Percentiles rank a stretch among this genome's conserved stretches.
These are phyloP conservation scores for Nansenia antarctica DNA, from an alignment of 2,113 vertebrate species.

Conservation along the genomic window DNA sequence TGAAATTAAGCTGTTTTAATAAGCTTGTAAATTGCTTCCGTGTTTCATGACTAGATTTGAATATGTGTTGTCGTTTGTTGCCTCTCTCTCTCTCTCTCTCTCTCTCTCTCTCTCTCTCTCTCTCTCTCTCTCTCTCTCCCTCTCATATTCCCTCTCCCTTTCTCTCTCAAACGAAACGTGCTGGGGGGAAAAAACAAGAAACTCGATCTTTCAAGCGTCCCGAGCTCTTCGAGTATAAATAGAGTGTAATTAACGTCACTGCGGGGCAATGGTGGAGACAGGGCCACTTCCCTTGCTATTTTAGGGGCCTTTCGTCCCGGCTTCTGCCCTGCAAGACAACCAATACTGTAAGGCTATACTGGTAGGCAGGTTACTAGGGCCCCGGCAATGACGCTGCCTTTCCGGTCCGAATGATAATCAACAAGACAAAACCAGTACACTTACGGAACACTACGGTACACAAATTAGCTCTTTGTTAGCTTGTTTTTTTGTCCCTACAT, in stretches of 20 bases:
- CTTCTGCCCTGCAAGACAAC: constrained; percentile 62
- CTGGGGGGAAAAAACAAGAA: constrained; percentile 56
- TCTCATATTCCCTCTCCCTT: no score
- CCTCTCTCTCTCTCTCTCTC: neutral
- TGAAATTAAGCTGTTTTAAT: no score
- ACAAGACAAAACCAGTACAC: no score
- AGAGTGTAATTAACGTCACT: constrained; percentile 69
- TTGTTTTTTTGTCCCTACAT: no score
- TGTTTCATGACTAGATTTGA: neutral
- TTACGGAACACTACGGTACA: no score
- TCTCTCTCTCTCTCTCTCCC: neutral
- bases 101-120: neutral
- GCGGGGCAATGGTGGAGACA: constrained; percentile 60
- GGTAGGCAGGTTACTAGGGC: constrained; percentile 40
- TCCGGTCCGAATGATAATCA: no score
- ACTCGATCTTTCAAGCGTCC: constrained; percentile 69
- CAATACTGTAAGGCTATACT: constrained; percentile 59
- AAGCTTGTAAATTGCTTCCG: neutral
- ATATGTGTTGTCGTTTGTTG: neutral
- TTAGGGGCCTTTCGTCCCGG: constrained; percentile 65
- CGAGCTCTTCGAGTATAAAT: constrained; percentile 70
- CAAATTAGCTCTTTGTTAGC: no score
- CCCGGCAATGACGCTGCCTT: constrained; percentile 24
- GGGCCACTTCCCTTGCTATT: constrained; percentile 63
- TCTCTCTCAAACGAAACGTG: constrained; percentile 23